These are phyloP conservation scores for Apamea monoglypha DNA, from an alignment of 2,888 invertebrate species.

Conservation along the genomic window DNA sequence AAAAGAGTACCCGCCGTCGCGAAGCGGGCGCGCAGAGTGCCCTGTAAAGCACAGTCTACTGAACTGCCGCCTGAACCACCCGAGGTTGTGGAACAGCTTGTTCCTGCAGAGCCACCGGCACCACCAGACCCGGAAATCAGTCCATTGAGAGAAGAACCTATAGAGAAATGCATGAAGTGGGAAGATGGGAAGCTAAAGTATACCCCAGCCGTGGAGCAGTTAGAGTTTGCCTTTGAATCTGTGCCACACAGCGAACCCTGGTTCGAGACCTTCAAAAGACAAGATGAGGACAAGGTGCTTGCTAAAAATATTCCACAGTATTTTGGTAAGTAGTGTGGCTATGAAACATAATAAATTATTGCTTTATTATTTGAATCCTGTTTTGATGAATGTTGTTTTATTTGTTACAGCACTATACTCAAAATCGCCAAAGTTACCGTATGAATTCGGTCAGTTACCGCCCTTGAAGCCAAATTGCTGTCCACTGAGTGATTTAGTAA, in stretches of 20 bases:
- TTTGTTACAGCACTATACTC: conserved; percentile 88
- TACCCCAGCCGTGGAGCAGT: conserved; percentile 90
- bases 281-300: conserved; percentile 93
- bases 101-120: conserved; percentile 56
- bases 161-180: conserved; percentile 86
- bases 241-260: conserved; percentile 94
- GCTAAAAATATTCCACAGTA: conserved; percentile 91
- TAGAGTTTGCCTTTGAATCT: conserved; percentile 94
- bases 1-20: conserved; percentile 72
- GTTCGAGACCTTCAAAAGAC: conserved; percentile 94
- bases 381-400: conserved; percentile 33
- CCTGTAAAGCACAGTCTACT: conserved; percentile 51
- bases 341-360: background rate
- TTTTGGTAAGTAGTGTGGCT: conserved; percentile 84
- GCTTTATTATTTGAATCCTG: background rate
- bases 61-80: conserved; percentile 63
- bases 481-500: conserved; percentile 86
- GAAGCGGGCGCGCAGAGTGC: conserved; percentile 72
- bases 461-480: conserved; percentile 91
- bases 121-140: conserved; percentile 69
- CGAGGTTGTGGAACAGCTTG: conserved; percentile 62
- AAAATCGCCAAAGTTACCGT: conserved; percentile 93
- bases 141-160: conserved; percentile 79
- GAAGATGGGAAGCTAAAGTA: conserved; percentile 86
- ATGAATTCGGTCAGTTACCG: conserved; percentile 93